These are phyloP conservation scores for Nomada fucata DNA, from an alignment of 2,888 invertebrate species.

Conservation along the genomic window DNA sequence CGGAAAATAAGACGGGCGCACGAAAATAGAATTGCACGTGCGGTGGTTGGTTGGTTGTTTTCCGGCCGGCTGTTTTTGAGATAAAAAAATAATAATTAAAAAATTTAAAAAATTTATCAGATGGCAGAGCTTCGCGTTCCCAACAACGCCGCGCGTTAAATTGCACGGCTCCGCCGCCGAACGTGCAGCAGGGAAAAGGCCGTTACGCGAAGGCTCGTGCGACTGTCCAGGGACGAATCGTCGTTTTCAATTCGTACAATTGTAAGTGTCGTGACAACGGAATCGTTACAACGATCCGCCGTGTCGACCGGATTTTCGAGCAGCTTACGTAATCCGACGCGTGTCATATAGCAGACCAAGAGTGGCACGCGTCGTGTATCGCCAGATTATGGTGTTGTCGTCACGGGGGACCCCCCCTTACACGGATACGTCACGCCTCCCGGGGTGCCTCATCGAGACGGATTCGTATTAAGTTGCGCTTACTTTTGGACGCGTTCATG, in stretches of 20 bases:
- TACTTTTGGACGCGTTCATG: constrained; percentile 7
- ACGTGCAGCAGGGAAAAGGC: too few relatives aligned
- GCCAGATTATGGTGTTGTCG: constrained; percentile 41
- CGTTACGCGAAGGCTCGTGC: too few relatives aligned
- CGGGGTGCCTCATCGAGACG: constrained; percentile 21
- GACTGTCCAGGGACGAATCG: too few relatives aligned
- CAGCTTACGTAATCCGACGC: constrained; percentile 36
- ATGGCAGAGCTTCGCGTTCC: too few relatives aligned
- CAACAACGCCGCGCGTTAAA: too few relatives aligned
- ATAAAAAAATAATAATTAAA: too few relatives aligned
- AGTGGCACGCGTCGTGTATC: constrained; percentile 22
- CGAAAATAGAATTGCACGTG: too few relatives aligned
- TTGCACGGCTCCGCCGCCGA: too few relatives aligned
- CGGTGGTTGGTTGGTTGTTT: background rate
- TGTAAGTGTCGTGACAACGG: background rate
- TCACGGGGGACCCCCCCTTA: constrained; percentile 36
- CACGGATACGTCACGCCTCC: constrained; percentile 28
- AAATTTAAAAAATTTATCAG: too few relatives aligned
- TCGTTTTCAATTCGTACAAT: background rate
- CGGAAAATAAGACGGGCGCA: too few relatives aligned
- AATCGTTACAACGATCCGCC: constrained; percentile 31
- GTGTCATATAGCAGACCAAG: constrained; percentile 42
- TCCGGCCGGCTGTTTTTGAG: background rate
- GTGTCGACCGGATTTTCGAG: constrained; percentile 41
- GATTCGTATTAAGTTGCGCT: constrained; percentile 41